These are phyloP conservation scores for Megalopta genalis DNA, from an alignment of 1,140 invertebrate genomes.

Conservation along the genomic window DNA sequence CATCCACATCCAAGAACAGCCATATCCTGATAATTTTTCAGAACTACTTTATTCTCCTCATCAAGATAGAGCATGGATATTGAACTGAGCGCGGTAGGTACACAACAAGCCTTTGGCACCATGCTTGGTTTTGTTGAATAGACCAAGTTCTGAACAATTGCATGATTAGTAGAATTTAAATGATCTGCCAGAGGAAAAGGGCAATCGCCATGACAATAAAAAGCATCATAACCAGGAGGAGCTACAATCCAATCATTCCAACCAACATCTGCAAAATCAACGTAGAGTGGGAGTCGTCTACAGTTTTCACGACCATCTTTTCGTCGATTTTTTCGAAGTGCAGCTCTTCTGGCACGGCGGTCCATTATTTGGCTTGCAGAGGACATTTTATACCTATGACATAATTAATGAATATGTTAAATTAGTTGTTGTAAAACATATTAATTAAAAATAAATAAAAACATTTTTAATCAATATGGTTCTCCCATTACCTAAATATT, in stretches of 20 bases:
- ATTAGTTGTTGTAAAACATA: not conserved
- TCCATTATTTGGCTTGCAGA: constrained; percentile 79
- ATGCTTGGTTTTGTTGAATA: constrained; percentile 93
- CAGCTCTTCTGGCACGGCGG: constrained; percentile 73
- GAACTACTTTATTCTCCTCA: constrained; percentile 94
- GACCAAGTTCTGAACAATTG: constrained; percentile 97
- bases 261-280: constrained; percentile 97
- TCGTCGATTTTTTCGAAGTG: constrained; percentile 81
- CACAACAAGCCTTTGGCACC: constrained; percentile 96
- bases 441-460: not conserved
- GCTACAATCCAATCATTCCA: constrained; percentile 99
- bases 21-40: constrained; percentile 99
- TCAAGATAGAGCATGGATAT: constrained; percentile 97
- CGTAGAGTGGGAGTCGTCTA: constrained; percentile 92
- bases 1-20: constrained; percentile 96
- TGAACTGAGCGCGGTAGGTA: constrained; percentile 92
- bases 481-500: too few species aligned
- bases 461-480: not conserved
- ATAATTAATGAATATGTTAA: not conserved
- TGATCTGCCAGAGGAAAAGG: constrained; percentile 95
- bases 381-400: constrained; percentile 79
- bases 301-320: constrained; percentile 89
- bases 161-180: constrained; percentile 98
- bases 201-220: constrained; percentile 97
- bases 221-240: constrained; percentile 96